Evolutionary conservation across 2,888 invertebrate species (phyloP).

Genomic region (Meiosimyza platycephala): DNA sequence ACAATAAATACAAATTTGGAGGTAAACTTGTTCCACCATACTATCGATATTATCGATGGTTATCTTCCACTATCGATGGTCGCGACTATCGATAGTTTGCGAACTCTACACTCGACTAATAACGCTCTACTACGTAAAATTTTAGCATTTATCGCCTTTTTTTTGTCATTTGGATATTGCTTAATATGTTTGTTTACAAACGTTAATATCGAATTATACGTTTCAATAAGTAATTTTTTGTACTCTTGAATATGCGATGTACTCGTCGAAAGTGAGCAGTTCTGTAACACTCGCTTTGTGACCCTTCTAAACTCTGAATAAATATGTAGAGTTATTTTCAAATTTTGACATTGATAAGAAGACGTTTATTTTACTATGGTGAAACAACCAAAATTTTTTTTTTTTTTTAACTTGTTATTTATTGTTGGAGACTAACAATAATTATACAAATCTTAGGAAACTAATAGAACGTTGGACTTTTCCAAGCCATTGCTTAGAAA

Average conservation of each 20-base stretch:
- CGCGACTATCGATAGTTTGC: too few species aligned
- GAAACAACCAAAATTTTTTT: background rate
- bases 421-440: too few species aligned
- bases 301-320: background rate
- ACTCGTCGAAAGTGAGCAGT: too few species aligned
- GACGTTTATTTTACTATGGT: background rate
- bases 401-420: too few species aligned
- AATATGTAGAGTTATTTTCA: background rate
- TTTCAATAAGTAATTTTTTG: background rate
- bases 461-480: too few species aligned
- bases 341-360: background rate
- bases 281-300: too few species aligned
- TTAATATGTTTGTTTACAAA: background rate
- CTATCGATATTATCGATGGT: too few species aligned
- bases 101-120: conserved; percentile 18
- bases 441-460: too few species aligned
- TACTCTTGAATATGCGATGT: background rate
- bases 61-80: too few species aligned
- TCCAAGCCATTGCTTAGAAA: too few species aligned
- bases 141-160: background rate
- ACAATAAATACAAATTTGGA: too few species aligned
- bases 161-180: background rate
- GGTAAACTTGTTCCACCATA: too few species aligned
- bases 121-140: conserved; percentile 20
- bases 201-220: background rate